Evolutionary conservation across 2,888 invertebrate genomes (phyloP), one percentile per base, ranked within the genome.

Genomic region (Cordilura impudica): DNA sequence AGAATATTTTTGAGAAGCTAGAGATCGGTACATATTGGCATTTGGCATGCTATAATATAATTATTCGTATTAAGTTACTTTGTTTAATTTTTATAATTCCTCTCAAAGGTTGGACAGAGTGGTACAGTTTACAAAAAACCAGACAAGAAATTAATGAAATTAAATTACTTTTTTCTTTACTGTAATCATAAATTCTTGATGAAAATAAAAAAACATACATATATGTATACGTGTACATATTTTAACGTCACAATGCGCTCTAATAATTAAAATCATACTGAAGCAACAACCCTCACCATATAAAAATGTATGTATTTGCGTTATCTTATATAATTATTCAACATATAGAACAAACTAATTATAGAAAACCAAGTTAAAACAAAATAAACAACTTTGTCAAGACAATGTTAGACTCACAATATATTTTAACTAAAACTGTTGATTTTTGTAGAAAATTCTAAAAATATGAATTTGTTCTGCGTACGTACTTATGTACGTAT

Each of bases 161-260:
- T 26, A 2, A n/a, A n/a, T n/a, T n/a, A n/a, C n/a, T 39, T n/a
- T 39, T n/a, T 39, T 39, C n/a, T 39, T 1, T 4, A 12, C n/a
- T 4, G 8, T n/a, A 39, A 39, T n/a, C 35, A 53, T 0, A 47
- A 35, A 47, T 56, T 58, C n/a, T 19, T 45, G 45, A 29, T 65
- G 19, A 21, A 29, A n/a, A n/a, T n/a, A n/a, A n/a, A n/a, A n/a
- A n/a, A n/a, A n/a, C n/a, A n/a, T n/a, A n/a, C n/a, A n/a, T n/a
- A n/a, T n/a, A n/a, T n/a, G n/a, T n/a, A n/a, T n/a, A n/a, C n/a
- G n/a, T n/a, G n/a, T n/a, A 21, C 18, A 19, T 31, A 31, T 3
- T 12, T 45, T 21, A 69, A 49, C 14, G 39, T 47, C 21, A 56
- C 56, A 49, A 21, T 69, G 10, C 69, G 69, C 75, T 56, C 75